Evolutionary conservation across 2,113 vertebrate genomes (phyloP).

Genomic region (Mormoops blainvillei): DNA sequence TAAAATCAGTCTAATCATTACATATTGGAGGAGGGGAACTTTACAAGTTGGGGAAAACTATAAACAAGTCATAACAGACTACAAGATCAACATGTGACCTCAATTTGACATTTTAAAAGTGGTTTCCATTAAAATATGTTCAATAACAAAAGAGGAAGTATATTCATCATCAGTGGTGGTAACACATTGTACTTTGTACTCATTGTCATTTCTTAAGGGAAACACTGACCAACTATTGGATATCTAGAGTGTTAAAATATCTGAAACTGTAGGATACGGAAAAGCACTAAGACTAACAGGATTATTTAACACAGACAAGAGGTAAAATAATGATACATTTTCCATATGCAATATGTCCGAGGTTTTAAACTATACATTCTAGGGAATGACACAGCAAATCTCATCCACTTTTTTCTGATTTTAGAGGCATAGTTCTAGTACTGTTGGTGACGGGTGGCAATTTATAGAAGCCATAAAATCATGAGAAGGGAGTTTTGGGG

Average conservation of each 20-base stretch:
- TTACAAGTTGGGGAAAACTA: neutral
- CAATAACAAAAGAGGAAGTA: neutral
- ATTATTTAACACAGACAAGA: neutral
- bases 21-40: neutral
- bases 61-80: neutral
- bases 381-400: neutral
- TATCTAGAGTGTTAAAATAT: neutral
- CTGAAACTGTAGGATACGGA: neutral
- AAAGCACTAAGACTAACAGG: neutral
- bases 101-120: neutral
- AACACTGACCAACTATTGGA: neutral
- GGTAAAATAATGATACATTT: neutral
- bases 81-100: neutral
- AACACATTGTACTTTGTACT: neutral
- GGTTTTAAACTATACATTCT: neutral
- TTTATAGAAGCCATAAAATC: neutral
- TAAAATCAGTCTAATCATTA: neutral
- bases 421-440: neutral
- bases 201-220: neutral
- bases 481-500: neutral
- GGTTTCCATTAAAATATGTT: conserved; percentile 11
- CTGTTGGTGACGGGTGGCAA: neutral
- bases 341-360: neutral
- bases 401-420: conserved; percentile 12
- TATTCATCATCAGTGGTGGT: neutral